Evolutionary conservation across 2,888 invertebrate species (phyloP), one percentile per base, ranked within the genome.

Genomic region (Hypolimnas misippus): DNA sequence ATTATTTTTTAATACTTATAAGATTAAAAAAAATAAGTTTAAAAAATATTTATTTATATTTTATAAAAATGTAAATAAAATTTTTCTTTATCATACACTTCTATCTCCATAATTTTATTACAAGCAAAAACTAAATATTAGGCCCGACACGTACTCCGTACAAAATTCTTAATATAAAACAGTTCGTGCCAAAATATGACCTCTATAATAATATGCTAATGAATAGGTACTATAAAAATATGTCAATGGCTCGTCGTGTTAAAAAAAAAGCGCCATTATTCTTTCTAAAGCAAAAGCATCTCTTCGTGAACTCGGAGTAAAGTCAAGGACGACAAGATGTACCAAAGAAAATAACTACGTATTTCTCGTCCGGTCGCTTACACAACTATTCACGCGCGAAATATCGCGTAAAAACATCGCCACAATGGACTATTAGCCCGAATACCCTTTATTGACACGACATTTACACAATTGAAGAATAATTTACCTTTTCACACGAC

Each of bases 131-230:
- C n/a, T n/a, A 38, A n/a, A n/a, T 38, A 38, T n/a, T 38, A 38
- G 0, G 12, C 1, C 0, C 35, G 35, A 33, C 8, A n/a, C n/a
- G n/a, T n/a, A n/a, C 4, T 38, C n/a, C 12, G 8, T 10, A 8
- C 33, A 8, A 3, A 16, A 42, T 17, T 17, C 6, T 17, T 8
- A 49, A 49, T 19, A n/a, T 12, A 17, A 4, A 35, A 16, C 6
- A 52, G 3, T 33, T 33, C 35, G 14, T 2, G 44, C 19, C 21
- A 46, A 35, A 52, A 19, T 3, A 52, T 19, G 6, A 35, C 12
- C n/a, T 46, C 40, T 29, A 52, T 46, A 21, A 31, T 49, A 29
- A 46, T 35, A 46, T 60, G 59, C 29, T 60, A 60, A 60, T 60
- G 46, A 53, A 60, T 49, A 29, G 25, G 14, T 21, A 38, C 59